Base-by-base conservation (phyloP, 2,888 invertebrate species). In the Eulithis testata region DNA sequence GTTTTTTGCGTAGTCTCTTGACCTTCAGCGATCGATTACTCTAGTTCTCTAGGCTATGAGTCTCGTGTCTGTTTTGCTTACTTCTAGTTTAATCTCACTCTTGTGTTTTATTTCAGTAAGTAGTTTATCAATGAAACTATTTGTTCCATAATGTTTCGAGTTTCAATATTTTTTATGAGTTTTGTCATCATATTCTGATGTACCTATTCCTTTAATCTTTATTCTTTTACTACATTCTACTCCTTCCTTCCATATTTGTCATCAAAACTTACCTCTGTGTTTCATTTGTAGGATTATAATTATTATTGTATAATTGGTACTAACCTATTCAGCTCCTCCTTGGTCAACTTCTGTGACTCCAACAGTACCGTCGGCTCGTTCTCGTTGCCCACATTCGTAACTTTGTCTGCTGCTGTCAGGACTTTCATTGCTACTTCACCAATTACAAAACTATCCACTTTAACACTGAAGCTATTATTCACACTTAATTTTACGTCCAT, bases 281-380 rank as follows among this genome's bases (percentile, higher is more conserved):
- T 40, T 40, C 9, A 7, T 40, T 8, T 40, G 40, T 40, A 8
- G 6, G 40, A 9, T 9, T 40, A 40, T 8, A 40, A 40, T 5
- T 40, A n/a, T 37, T 14, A 62, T 21, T 21, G 31, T 31, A 31
- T 31, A 31, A 31, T 31, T 31, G 4, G 5, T 31, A 76, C 69
- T 72, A 79, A 91, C 92, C 88, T 91, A 80, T 92, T 92, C 12
- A 92, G 76, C 79, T 91, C 91, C 77, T 92, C 91, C 66, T 89
- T 92, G 50, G 84, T 87, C 53, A 84, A 71, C 67, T 87, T 90
- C 60, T 80, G 75, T 11, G 78, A 72, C 52, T 83, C 84, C 51
- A 80, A 80, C 53, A 83, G 86, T 55, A 91, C 89, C 11, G 85
- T 84, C 3, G 91, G 89, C 67, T 91, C 90, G 68, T 88, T 89